Conservation (phyloP, 1,140 invertebrate species). For the Proales similis region DNA sequence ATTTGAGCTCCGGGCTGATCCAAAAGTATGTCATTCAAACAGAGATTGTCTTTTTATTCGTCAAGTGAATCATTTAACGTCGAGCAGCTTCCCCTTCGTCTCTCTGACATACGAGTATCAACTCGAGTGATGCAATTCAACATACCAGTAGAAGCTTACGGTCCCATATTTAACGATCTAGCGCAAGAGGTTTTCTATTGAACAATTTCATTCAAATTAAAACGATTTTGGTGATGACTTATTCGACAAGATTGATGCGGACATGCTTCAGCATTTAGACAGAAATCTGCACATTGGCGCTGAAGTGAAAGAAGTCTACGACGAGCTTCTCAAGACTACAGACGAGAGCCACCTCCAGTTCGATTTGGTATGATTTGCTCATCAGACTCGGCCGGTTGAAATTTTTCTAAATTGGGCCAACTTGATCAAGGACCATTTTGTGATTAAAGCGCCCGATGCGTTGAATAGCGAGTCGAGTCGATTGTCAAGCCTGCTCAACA, state of each 20-base stretch:
- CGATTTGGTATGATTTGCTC: slow-evolving; percentile 42
- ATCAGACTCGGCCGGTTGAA: not conserved
- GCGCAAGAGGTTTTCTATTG: slow-evolving; percentile 44
- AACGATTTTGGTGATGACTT: slow-evolving; percentile 1
- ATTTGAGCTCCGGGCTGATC: not conserved
- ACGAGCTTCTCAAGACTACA: slow-evolving; percentile 52
- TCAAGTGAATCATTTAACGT: not conserved
- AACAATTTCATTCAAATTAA: not conserved
- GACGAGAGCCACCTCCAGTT: slow-evolving; percentile 46
- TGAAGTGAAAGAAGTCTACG: slow-evolving; percentile 52
- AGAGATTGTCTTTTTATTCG: not conserved
- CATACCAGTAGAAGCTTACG: slow-evolving; percentile 44
- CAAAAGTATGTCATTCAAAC: slow-evolving; percentile 10
- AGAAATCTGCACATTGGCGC: slow-evolving; percentile 50
- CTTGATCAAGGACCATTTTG: slow-evolving; percentile 46
- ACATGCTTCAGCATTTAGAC: slow-evolving; percentile 48
- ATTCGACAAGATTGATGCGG: slow-evolving; percentile 45
- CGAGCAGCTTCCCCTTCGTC: slow-evolving; percentile 46
- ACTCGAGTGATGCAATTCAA: slow-evolving; percentile 49
- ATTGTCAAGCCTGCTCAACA: slow-evolving; percentile 44
- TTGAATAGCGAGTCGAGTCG: slow-evolving; percentile 41
- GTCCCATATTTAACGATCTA: slow-evolving; percentile 51
- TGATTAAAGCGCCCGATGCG: slow-evolving; percentile 43
- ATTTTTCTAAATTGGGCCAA: no score
- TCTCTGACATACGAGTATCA: slow-evolving; percentile 50